Evolutionary conservation across 1,140 invertebrate species (phyloP).

Genomic region (Venustaconcha ellipsiformis): DNA sequence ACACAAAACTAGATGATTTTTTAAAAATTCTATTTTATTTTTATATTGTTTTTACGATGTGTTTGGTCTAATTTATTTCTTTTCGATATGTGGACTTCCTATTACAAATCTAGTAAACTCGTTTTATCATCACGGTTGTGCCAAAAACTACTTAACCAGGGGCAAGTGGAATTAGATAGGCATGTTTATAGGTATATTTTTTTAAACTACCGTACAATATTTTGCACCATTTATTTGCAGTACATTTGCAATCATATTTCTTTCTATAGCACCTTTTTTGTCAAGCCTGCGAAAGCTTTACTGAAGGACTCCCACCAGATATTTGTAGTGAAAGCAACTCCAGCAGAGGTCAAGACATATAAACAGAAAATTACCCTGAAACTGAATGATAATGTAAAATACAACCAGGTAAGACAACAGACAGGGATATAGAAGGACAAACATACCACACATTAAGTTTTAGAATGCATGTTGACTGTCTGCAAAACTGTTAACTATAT

Average conservation of each 20-base stretch:
- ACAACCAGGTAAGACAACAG: conserved; percentile 49
- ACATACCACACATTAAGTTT: no score
- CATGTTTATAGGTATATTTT: not conserved
- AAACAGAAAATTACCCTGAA: conserved; percentile 50
- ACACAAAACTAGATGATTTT: not conserved
- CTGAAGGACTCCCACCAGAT: conserved; percentile 56
- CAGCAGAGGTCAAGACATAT: conserved; percentile 57
- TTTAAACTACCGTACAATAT: not conserved
- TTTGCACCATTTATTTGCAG: not conserved
- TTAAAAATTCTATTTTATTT: not conserved
- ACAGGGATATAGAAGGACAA: no score
- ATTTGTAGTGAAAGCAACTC: conserved; percentile 58
- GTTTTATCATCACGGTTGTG: no score
- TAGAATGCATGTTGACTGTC: no score
- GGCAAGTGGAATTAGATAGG: no score
- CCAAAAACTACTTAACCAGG: no score
- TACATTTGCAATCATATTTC: conserved; percentile 7
- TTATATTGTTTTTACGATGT: no score
- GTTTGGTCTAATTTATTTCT: not conserved
- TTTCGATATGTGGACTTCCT: not conserved
- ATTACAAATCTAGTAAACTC: no score
- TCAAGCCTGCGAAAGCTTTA: conserved; percentile 64
- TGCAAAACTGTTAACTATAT: no score
- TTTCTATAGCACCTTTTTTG: conserved; percentile 48
- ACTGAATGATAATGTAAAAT: conserved; percentile 63